These are phyloP conservation scores for Bhutanitis thaidina DNA, from an alignment of 2,888 invertebrate genomes.

Conservation along the genomic window DNA sequence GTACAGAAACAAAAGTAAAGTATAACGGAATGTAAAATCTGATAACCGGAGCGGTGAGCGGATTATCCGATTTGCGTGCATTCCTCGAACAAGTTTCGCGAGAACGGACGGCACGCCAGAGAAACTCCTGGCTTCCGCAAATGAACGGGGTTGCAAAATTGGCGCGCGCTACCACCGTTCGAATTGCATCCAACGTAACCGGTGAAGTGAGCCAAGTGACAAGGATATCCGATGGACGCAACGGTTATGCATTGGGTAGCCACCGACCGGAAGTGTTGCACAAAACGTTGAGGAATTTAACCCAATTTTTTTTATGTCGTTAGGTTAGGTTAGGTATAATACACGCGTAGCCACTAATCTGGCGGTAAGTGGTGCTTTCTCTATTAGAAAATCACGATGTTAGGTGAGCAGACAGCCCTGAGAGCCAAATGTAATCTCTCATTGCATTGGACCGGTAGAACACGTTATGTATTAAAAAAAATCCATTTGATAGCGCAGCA, in stretches of 20 bases:
- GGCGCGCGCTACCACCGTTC: slow-evolving; percentile 55
- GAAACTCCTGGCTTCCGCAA: slow-evolving; percentile 59
- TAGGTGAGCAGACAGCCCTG: too few relatives aligned
- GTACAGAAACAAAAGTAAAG: too few relatives aligned
- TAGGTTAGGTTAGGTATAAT: too few relatives aligned
- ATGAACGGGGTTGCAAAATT: slow-evolving; percentile 37
- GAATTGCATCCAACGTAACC: neutral
- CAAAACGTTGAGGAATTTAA: neutral
- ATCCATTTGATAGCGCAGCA: too few relatives aligned
- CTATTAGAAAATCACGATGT: too few relatives aligned
- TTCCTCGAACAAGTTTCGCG: slow-evolving; percentile 6
- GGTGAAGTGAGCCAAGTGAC: neutral
- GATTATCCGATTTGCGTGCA: slow-evolving; percentile 7
- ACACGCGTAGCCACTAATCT: too few relatives aligned
- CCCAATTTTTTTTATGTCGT: too few relatives aligned
- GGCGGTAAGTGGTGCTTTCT: too few relatives aligned
- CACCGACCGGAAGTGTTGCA: neutral
- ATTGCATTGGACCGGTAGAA: too few relatives aligned
- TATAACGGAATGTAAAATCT: neutral
- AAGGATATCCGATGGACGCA: slow-evolving; percentile 13
- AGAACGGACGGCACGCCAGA: neutral
- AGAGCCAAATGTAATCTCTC: too few relatives aligned
- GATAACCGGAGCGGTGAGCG: neutral
- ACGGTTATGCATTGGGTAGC: neutral
- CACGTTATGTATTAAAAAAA: too few relatives aligned